These are phyloP conservation scores for Ammodytes marinus DNA, from an alignment of 2,113 vertebrate species.

Conservation along the genomic window DNA sequence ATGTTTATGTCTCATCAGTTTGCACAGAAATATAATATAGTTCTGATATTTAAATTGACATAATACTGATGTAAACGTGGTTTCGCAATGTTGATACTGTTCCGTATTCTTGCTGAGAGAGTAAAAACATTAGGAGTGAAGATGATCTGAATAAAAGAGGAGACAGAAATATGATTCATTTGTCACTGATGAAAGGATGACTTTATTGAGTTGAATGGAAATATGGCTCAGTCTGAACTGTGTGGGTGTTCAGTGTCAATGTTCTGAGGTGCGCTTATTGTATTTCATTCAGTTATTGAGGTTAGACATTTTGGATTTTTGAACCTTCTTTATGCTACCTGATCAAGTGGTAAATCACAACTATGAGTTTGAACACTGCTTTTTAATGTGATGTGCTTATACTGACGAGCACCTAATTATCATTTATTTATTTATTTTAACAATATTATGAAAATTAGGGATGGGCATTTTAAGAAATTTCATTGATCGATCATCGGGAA, in stretches of 20 bases:
- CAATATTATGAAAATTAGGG: neutral
- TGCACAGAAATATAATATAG: neutral
- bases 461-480: too few species aligned
- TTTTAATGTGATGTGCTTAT: neutral
- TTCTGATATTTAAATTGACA: neutral
- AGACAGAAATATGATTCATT: slow-evolving; percentile 21
- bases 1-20: neutral
- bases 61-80: neutral
- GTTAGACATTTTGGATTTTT: neutral
- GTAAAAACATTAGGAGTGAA: neutral
- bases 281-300: neutral
- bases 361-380: neutral
- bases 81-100: neutral
- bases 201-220: slow-evolving; percentile 27
- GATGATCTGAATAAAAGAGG: neutral
- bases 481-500: too few species aligned
- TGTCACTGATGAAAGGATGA: slow-evolving; percentile 11
- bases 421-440: too few species aligned
- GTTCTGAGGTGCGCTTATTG: neutral
- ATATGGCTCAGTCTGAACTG: slow-evolving; percentile 5
- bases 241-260: slow-evolving; percentile 1
- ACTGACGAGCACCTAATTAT: too few species aligned
- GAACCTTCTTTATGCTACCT: too few species aligned
- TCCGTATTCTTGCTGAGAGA: neutral
- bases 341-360: neutral